Percentiles rank a stretch among this genome's conserved stretches.
phyloP scores from a whole-genome alignment of 1,140 invertebrate genomes.

The Caenorhabditis latens region DNA sequence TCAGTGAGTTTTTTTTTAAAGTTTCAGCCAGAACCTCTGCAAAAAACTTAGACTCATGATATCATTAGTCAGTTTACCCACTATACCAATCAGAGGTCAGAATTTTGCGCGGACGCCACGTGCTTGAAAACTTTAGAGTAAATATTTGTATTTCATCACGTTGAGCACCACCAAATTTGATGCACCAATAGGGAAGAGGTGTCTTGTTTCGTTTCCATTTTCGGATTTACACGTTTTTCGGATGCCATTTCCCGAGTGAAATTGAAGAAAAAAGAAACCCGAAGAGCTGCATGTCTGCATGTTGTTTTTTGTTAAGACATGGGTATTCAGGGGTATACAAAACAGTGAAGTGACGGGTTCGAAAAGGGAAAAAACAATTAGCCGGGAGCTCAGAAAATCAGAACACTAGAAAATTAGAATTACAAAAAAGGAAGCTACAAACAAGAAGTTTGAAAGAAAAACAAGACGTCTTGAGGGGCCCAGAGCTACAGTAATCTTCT shows the following conservation, averaged over 20 bases:
- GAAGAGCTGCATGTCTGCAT: neutral
- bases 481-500: too few species aligned
- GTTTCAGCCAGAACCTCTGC: neutral
- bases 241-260: neutral
- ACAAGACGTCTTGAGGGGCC: neutral
- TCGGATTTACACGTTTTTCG: neutral
- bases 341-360: neutral
- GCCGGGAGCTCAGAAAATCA: neutral
- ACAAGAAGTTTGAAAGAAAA: neutral
- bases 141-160: slow-evolving; percentile 45
- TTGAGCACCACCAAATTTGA: neutral
- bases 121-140: neutral
- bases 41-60: neutral
- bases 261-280: neutral
- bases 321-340: neutral
- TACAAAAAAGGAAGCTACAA: neutral
- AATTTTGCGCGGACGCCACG: slow-evolving; percentile 11
- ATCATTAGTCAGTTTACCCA: neutral
- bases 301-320: neutral
- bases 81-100: slow-evolving; percentile 18
- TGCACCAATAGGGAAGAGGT: neutral
- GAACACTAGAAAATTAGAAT: neutral
- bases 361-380: neutral
- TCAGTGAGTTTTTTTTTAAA: slow-evolving; percentile 13
- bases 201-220: slow-evolving; percentile 33